Base-by-base conservation (phyloP, 2,113 vertebrate genomes). In the Trematomus loennbergii region DNA sequence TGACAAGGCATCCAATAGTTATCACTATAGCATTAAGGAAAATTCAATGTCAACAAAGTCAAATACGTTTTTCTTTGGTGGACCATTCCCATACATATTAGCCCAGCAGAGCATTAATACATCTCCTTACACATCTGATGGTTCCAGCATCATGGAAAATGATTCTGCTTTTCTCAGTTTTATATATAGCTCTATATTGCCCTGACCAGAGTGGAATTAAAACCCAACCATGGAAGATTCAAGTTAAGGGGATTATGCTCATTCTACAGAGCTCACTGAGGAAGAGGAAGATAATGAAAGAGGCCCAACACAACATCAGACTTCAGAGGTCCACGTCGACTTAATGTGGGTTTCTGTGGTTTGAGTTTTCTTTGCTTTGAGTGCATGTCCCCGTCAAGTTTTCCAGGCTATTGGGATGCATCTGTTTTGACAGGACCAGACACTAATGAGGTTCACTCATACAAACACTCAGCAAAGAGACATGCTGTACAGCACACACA, bases 391-490 rank as follows among this genome's bases (percentile, higher is more conserved):
- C 15, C 0, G 15, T 79, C 53, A 22, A 70, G 16, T 55, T 81
- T 61, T 73, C 81, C 79, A 85, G 61, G 59, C 79, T 83, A 78
- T 83, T 71, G 48, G 79, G 83, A 82, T 72, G 20, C 33, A 70
- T 69, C 33, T 77, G 79, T 80, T 67, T 82, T 85, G 82, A 85
- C 82, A 89, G 75, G 63, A 70, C 40, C 54, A 66, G 63, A 77
- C 49, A 87, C 69, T 86, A 82, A 90, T 81, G 79, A 73, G 64
- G 46, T n/a, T 82, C 77, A 65, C 62, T 74, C 72, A 72, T 10
- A 58, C 68, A 81, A 78, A 86, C 79, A 82, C 79, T 78, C 74
- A 17, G 71, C 20, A 68, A 36, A 54, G 62, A 78, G 17, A 65
- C 49, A 54, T 11, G 43, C 52, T 20, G 8, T 18, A 45, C 46